phyloP scores from a whole-genome alignment of 2,888 invertebrate genomes.

The Loripinus fragilis region DNA sequence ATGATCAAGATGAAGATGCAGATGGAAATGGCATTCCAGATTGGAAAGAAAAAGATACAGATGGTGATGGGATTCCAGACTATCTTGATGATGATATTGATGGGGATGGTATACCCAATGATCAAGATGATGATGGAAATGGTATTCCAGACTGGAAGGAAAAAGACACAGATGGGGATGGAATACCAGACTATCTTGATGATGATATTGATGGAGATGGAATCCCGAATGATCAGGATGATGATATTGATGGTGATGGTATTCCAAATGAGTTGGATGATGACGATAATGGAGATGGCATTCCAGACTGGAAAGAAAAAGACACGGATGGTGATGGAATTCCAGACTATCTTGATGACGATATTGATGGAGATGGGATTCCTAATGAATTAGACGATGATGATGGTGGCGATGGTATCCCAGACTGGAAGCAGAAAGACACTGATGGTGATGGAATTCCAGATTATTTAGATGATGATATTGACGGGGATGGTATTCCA shows the following conservation, averaged over 20 bases:
- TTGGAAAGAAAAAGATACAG: conserved; percentile 59
- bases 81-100: conserved; percentile 70
- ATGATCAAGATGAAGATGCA: conserved; percentile 71
- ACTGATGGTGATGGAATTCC: conserved; percentile 79
- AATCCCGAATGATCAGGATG: conserved; percentile 77
- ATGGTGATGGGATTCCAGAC: conserved; percentile 73
- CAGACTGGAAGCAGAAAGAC: conserved; percentile 71
- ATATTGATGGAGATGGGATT: conserved; percentile 67
- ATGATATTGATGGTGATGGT: conserved; percentile 79
- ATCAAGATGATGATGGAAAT: conserved; percentile 68
- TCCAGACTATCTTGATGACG: conserved; percentile 66
- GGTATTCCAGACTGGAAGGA: conserved; percentile 75
- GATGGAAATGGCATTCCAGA: conserved; percentile 80
- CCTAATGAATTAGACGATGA: conserved; percentile 64
- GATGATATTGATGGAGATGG: conserved; percentile 76
- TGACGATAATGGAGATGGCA: conserved; percentile 71
- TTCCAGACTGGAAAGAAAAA: conserved; percentile 61
- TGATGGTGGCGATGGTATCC: conserved; percentile 76
- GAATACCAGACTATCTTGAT: conserved; percentile 73
- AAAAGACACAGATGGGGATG: conserved; percentile 72
- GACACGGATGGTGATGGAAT: conserved; percentile 72
- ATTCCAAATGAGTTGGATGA: conserved; percentile 75
- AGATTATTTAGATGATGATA: conserved; percentile 73
- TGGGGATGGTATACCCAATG: conserved; percentile 77
- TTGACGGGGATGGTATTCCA: conserved; percentile 77